phyloP scores from a whole-genome alignment of 2,797 vertebrate genomes.

The Gastrophryne carolinensis region DNA sequence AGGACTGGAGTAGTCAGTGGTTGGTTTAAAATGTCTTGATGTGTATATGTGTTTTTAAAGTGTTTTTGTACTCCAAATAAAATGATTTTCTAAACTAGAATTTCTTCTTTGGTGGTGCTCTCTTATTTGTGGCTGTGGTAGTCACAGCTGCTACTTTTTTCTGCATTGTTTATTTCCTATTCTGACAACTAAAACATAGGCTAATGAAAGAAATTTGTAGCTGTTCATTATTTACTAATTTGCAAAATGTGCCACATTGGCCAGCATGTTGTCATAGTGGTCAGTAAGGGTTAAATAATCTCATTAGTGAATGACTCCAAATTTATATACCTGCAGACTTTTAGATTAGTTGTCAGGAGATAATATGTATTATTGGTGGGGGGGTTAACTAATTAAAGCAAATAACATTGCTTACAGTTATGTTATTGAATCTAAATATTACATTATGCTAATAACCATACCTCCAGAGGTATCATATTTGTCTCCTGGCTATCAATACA shows the following conservation, averaged over 20 bases:
- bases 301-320: constrained; percentile 9
- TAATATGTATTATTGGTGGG: constrained; percentile 20
- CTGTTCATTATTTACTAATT: too few relatives aligned
- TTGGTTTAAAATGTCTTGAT: too few relatives aligned
- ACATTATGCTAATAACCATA: constrained; percentile 36
- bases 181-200: too few relatives aligned
- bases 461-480: constrained; percentile 27
- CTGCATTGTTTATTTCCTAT: too few relatives aligned
- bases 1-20: too few relatives aligned
- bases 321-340: constrained; percentile 14
- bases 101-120: too few relatives aligned
- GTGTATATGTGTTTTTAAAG: too few relatives aligned
- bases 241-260: constrained; percentile 15
- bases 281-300: constrained; percentile 15
- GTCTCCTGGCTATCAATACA: constrained; percentile 30
- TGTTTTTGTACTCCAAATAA: too few relatives aligned
- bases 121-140: too few relatives aligned
- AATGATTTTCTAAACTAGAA: too few relatives aligned
- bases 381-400: constrained; percentile 37
- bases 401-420: constrained; percentile 41
- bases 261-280: background rate
- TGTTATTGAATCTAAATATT: constrained; percentile 43
- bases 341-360: constrained; percentile 17
- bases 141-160: too few relatives aligned
- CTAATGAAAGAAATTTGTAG: too few relatives aligned